Conservation (phyloP, 2,797 vertebrate species). For the Gastrophryne carolinensis region DNA sequence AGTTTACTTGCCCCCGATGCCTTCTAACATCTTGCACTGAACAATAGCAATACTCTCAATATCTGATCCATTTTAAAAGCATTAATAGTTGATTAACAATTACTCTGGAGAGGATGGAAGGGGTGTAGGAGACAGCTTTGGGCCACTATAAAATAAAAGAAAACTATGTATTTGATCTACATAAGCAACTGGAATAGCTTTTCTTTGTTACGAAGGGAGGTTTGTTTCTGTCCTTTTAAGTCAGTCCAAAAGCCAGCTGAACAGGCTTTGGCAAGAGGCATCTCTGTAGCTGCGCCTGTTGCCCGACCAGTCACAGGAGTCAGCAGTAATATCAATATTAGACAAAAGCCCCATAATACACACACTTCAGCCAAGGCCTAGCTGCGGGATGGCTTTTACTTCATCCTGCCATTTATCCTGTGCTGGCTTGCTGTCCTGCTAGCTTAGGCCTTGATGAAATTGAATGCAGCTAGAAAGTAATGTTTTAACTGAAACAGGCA, state of each 20-base stretch:
- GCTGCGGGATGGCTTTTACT: too few species aligned
- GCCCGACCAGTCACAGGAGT: neutral
- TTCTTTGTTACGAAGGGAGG: constrained; percentile 50
- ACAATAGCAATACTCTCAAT: constrained; percentile 71
- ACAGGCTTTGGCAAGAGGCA: constrained; percentile 54
- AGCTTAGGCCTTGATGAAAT: too few species aligned
- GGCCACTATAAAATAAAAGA: neutral
- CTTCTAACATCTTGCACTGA: constrained; percentile 70
- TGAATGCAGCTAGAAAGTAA: too few species aligned
- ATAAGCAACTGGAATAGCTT: neutral
- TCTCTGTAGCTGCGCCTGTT: constrained; percentile 20
- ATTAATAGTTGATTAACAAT: constrained; percentile 74
- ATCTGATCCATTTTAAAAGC: constrained; percentile 70
- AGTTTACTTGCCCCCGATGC: constrained; percentile 80
- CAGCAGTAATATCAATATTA: neutral
- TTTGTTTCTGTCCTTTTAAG: constrained; percentile 61
- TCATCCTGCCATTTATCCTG: too few species aligned
- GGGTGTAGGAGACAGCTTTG: neutral
- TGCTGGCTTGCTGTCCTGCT: too few species aligned
- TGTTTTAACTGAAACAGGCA: too few species aligned
- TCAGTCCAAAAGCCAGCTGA: constrained; percentile 58
- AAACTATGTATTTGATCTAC: neutral
- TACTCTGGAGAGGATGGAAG: constrained; percentile 35
- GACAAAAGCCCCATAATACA: neutral
- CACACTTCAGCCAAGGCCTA: too few species aligned